Percentiles rank a stretch among this genome's conserved stretches.
phyloP scores from a whole-genome alignment of 2,797 vertebrate genomes.

The Corythornis leucogaster region DNA sequence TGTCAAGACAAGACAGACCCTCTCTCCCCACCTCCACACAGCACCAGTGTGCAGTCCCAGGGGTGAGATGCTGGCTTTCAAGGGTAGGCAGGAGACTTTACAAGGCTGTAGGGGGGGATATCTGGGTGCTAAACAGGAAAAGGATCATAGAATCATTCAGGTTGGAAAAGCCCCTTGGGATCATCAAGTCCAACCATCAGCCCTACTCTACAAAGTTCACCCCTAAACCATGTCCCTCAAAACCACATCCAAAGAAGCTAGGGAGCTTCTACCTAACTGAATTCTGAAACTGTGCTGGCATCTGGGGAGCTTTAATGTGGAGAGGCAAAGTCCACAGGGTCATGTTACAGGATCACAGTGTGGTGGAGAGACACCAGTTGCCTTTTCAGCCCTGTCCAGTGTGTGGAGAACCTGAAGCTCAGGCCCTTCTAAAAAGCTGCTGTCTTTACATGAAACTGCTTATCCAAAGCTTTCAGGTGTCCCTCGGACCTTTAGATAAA shows the following conservation, averaged over 20 bases:
- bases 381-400: not conserved
- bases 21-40: accelerated
- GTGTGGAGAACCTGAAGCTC: not conserved
- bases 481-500: conserved; percentile 64
- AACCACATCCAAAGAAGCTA: not conserved
- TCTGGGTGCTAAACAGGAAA: not conserved
- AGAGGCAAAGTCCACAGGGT: not conserved
- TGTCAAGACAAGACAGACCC: not conserved
- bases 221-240: no score
- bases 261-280: not conserved
- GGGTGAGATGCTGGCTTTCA: not conserved
- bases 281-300: not conserved
- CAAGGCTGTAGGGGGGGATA: not conserved
- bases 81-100: not conserved
- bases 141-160: no score
- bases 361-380: not conserved
- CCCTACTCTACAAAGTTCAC: no score
- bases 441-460: conserved; percentile 46
- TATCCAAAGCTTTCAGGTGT: conserved; percentile 67
- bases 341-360: not conserved
- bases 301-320: not conserved
- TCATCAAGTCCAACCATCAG: no score
- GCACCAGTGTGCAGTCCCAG: accelerated
- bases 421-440: not conserved
- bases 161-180: no score